Percentiles rank a stretch among this genome's conserved stretches.
Evolutionary conservation across 2,797 vertebrate species (phyloP).

Genomic region (Sciurus carolinensis): DNA sequence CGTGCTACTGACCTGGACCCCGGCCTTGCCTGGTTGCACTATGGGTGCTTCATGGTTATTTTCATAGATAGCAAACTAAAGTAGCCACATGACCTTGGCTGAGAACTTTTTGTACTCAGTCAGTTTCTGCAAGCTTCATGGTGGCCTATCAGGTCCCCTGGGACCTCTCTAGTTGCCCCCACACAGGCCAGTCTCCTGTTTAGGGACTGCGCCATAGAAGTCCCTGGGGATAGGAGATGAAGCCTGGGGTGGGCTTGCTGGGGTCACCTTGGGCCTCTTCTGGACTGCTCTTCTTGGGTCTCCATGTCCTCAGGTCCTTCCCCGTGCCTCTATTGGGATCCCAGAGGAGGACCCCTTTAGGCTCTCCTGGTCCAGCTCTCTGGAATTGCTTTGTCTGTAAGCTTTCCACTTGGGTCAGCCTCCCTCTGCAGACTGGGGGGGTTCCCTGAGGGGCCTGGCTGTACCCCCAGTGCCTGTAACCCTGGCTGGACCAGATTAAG

Average conservation of each 20-base stretch:
- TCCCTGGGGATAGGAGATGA: neutral
- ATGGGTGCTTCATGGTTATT: fast-evolving
- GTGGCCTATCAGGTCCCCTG: neutral
- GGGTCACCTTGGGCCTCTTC: neutral
- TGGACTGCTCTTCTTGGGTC: neutral
- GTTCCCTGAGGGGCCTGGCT: neutral
- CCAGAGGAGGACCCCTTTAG: neutral
- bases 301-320: neutral
- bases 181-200: neutral
- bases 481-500: neutral
- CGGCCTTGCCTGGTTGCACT: neutral
- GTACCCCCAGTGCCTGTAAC: neutral
- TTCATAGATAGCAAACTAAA: neutral
- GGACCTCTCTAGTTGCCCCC: neutral
- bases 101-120: neutral
- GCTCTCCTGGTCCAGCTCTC: neutral
- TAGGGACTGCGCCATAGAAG: neutral
- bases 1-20: neutral
- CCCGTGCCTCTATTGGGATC: neutral
- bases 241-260: neutral
- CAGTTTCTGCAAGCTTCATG: neutral
- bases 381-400: neutral
- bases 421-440: neutral
- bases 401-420: neutral
- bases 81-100: neutral